These are phyloP conservation scores for Limenitis camilla DNA, from an alignment of 2,888 invertebrate genomes.

Conservation along the genomic window DNA sequence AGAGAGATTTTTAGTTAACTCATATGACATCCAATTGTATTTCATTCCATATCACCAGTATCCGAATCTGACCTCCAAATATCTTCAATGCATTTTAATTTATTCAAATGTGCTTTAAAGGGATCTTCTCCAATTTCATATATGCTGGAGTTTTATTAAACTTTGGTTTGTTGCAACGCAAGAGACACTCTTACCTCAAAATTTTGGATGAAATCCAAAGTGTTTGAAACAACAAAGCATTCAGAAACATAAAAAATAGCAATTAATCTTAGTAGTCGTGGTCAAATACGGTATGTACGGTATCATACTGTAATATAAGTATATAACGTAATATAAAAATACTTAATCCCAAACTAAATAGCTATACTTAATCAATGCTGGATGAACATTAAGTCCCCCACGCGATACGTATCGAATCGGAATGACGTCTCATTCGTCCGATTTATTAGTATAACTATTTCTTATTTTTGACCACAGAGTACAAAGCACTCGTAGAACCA, in stretches of 20 bases:
- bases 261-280: slow-evolving; percentile 14
- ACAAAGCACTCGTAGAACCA: slow-evolving; percentile 7
- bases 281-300: background rate
- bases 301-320: slow-evolving; percentile 14
- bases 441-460: slow-evolving; percentile 49
- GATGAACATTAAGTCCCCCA: slow-evolving; percentile 56
- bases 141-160: too few relatives aligned
- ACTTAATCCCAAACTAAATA: slow-evolving; percentile 56
- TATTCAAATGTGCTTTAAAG: too few relatives aligned
- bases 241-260: slow-evolving; percentile 5
- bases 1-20: too few relatives aligned
- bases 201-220: too few relatives aligned
- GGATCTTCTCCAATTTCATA: too few relatives aligned
- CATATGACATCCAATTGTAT: too few relatives aligned
- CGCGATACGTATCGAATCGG: slow-evolving; percentile 65
- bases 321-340: slow-evolving; percentile 31
- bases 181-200: too few relatives aligned
- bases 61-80: too few relatives aligned
- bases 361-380: slow-evolving; percentile 63
- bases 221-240: background rate
- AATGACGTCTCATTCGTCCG: slow-evolving; percentile 70
- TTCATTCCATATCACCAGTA: too few relatives aligned
- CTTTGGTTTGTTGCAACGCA: too few relatives aligned
- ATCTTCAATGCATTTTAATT: too few relatives aligned
- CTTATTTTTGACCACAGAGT: slow-evolving; percentile 32